Conservation (phyloP, 2,888 invertebrate genomes). For the Eupithecia vulgata region DNA sequence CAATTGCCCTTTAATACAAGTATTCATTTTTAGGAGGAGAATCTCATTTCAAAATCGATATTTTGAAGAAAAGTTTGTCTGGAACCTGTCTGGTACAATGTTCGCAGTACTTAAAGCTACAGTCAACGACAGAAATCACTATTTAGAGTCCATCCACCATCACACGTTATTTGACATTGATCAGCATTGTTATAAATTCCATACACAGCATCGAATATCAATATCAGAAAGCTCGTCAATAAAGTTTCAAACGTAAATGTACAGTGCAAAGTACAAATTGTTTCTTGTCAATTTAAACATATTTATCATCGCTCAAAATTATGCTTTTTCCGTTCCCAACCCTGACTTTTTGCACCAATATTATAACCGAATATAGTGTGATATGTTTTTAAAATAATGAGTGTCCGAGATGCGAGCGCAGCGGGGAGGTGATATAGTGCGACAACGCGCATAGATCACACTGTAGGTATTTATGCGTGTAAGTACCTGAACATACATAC, state of each 20-base stretch:
- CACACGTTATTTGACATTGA: not conserved
- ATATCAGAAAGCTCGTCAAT: not conserved
- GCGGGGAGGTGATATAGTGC: slow-evolving; percentile 61
- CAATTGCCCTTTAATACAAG: not conserved
- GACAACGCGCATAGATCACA: slow-evolving; percentile 65
- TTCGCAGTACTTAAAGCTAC: not conserved
- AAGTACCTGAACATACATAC: slow-evolving; percentile 46
- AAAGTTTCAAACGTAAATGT: not conserved
- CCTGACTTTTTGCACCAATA: slow-evolving; percentile 65
- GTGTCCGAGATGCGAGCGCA: slow-evolving; percentile 55
- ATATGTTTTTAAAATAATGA: slow-evolving; percentile 72
- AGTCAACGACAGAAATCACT: not conserved
- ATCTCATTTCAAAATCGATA: not conserved
- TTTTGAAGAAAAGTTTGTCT: not conserved
- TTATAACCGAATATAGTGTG: slow-evolving; percentile 60
- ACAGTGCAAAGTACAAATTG: not conserved
- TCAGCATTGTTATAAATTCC: not conserved
- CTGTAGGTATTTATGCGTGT: slow-evolving; percentile 56
- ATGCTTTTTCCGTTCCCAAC: slow-evolving; percentile 42
- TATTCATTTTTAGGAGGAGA: not conserved
- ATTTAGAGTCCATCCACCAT: not conserved
- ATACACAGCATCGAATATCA: not conserved
- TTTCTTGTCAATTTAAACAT: slow-evolving; percentile 29
- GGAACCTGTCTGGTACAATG: not conserved
- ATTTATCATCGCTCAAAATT: slow-evolving; percentile 31